phyloP scores from a whole-genome alignment of 2,888 invertebrate genomes.

The Pegoplata infirma region DNA sequence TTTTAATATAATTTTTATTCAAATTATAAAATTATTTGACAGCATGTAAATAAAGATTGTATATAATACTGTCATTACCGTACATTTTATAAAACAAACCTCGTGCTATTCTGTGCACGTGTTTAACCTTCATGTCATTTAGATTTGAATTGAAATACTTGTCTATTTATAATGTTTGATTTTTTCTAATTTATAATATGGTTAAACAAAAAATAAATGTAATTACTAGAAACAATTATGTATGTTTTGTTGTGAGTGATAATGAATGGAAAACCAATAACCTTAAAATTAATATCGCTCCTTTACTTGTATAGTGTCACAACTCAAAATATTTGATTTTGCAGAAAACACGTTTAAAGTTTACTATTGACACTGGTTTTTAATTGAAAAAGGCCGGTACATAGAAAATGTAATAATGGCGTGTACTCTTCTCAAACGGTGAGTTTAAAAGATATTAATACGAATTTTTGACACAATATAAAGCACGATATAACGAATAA shows the following conservation, averaged over 20 bases:
- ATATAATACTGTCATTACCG: neutral
- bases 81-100: conserved; percentile 38
- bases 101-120: conserved; percentile 51
- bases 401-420: too few species aligned
- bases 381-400: too few species aligned
- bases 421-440: too few species aligned
- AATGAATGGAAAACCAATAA: neutral
- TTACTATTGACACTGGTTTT: too few species aligned
- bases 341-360: too few species aligned
- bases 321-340: too few species aligned
- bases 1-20: too few species aligned
- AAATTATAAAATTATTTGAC: neutral
- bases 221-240: conserved; percentile 5
- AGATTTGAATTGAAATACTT: conserved; percentile 39
- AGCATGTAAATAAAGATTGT: neutral
- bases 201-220: conserved; percentile 31
- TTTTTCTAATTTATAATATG: neutral
- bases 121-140: conserved; percentile 56
- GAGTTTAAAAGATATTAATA: too few species aligned
- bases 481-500: too few species aligned
- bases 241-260: too few species aligned
- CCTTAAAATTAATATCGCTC: neutral
- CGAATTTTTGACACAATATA: too few species aligned
- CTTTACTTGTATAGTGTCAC: too few species aligned
- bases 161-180: conserved; percentile 29